These are phyloP conservation scores for Aphis craccivora DNA, from an alignment of 1,140 invertebrate species.

Conservation along the genomic window DNA sequence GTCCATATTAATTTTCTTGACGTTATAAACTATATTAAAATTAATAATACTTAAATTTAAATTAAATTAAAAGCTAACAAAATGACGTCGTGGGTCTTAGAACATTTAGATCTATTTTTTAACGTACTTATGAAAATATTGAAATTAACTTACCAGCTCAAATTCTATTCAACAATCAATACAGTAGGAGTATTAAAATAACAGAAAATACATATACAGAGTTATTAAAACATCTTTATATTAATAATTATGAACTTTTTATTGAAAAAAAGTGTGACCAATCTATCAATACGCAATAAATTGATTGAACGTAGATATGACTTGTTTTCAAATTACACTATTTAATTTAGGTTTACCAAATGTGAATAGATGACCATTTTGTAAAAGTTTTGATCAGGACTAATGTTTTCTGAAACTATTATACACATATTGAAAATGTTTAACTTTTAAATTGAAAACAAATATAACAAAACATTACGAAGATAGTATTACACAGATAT, in stretches of 20 bases:
- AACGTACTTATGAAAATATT: not conserved
- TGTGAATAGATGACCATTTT: not conserved
- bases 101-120: not conserved
- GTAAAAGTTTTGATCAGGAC: not conserved
- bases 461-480: too few relatives aligned
- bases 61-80: not conserved
- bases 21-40: not conserved
- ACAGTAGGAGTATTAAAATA: not conserved
- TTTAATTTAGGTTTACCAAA: too few relatives aligned
- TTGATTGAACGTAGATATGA: not conserved
- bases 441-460: not conserved
- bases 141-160: not conserved
- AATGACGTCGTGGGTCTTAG: not conserved
- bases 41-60: not conserved
- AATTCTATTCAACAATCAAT: not conserved
- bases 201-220: not conserved
- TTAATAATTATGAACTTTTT: not conserved
- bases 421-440: not conserved
- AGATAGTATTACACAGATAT: too few relatives aligned
- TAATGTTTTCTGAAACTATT: not conserved
- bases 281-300: not conserved
- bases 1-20: not conserved
- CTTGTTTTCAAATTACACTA: too few relatives aligned
- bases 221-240: not conserved
- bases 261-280: not conserved